Evolutionary conservation across 2,888 invertebrate species (phyloP).

Genomic region (Eurytoma adleriae): DNA sequence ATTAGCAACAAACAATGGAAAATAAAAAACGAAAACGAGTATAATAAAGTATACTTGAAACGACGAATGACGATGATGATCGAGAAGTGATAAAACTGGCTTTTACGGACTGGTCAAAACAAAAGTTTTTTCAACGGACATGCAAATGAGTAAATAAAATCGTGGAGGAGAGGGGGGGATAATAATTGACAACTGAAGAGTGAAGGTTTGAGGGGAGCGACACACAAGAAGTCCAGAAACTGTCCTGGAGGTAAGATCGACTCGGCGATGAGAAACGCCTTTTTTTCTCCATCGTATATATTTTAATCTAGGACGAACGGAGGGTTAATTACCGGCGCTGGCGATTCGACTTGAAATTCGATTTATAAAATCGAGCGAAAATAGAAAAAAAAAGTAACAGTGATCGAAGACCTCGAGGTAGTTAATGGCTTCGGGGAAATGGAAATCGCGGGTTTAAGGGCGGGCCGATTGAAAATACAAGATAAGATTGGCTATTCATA

Average conservation of each 20-base stretch:
- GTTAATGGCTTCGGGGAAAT: slow-evolving; percentile 32
- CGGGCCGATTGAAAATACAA: slow-evolving; percentile 12
- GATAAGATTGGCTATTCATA: slow-evolving; percentile 14
- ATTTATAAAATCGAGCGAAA: background rate
- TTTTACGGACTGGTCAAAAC: slow-evolving; percentile 4
- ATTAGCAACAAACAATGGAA: background rate
- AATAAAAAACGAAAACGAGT: slow-evolving; percentile 8
- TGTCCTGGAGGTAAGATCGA: slow-evolving; percentile 1
- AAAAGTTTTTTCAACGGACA: slow-evolving; percentile 15
- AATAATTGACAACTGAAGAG: background rate
- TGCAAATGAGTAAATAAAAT: slow-evolving; percentile 41
- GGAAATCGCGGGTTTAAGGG: slow-evolving; percentile 17
- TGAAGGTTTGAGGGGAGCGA: too few relatives aligned
- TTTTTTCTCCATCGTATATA: too few relatives aligned
- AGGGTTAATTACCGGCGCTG: background rate
- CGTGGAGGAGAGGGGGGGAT: background rate
- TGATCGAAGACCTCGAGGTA: slow-evolving; percentile 32
- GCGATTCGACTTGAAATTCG: background rate
- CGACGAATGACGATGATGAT: slow-evolving; percentile 57
- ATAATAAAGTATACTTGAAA: slow-evolving; percentile 19
- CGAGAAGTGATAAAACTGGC: slow-evolving; percentile 28
- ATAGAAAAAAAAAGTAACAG: slow-evolving; percentile 6
- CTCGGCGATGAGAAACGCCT: background rate
- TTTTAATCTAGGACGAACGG: too few relatives aligned
- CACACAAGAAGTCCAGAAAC: slow-evolving; percentile 9